Evolutionary conservation across 2,797 vertebrate species (phyloP), one percentile per base, ranked within the genome.

Genomic region (Sebastolobus alascanus): DNA sequence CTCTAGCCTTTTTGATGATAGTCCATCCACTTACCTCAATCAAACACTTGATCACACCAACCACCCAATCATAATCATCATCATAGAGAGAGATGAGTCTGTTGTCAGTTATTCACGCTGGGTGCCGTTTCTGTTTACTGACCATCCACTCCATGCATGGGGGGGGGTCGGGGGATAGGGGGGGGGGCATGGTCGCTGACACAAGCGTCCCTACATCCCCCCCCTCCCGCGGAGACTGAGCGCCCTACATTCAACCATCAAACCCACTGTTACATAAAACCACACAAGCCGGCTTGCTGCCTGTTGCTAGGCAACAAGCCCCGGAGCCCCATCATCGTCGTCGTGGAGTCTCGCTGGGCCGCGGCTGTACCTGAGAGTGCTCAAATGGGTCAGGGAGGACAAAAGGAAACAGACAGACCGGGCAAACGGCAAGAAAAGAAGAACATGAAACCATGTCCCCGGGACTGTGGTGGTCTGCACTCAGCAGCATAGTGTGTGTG

Each of bases 271-370:
- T 94, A 89, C 90, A 83, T 92, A 92, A 94, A 92, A 29, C 80
- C 85, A 83, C 72, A 76, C 82, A 82, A 63, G 84, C 83, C 64
- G 65, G 83, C 84, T 91, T 87, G 87, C 87, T 84, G 86, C 79
- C 77, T 92, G 94, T 95, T 94, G 91, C 94, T 89, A 93, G 79
- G 94, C 92, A 95, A 95, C 94, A 84, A 90, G 92, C 88, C 89
- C 89, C 13, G 59, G 76, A 92, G 92, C 80, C 79, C 64, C 84
- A 61, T 82, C 68, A 40, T 40, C 5, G 52, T 82, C 66, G 52
- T 82, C 66, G 52, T 6, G 1, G 50, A 79, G 85, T 81, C 91
- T 85, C 59, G 40, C 74, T 82, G 86, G 86, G 79, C 79, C 58
- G 63, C n/a, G 27, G 78, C 71, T 68, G 73, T 60, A 92, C 92